Conservation (phyloP, 2,888 invertebrate genomes). For the Tetranychus truncatus region DNA sequence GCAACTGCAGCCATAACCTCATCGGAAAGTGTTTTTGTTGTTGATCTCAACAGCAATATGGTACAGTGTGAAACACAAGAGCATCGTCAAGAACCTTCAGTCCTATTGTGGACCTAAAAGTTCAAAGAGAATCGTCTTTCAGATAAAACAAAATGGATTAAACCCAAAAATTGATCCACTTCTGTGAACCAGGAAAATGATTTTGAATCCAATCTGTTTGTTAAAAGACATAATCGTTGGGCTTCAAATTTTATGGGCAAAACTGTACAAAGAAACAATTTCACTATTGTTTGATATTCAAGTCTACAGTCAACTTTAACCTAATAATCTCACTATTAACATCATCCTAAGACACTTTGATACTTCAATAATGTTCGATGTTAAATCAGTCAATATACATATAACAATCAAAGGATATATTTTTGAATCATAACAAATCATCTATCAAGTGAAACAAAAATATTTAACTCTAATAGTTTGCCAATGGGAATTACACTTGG, state of each 20-base stretch:
- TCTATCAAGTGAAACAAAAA: no score
- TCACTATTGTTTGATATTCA: no score
- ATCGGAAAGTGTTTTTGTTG: constrained; percentile 20
- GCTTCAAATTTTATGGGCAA: background rate
- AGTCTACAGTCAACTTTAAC: no score
- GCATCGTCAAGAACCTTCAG: constrained; percentile 19
- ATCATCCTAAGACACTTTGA: no score
- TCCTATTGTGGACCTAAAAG: constrained; percentile 20
- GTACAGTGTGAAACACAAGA: constrained; percentile 22
- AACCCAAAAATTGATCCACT: background rate
- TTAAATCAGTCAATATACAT: no score
- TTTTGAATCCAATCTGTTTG: constrained; percentile 3
- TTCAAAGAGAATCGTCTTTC: background rate
- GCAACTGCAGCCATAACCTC: constrained; percentile 19
- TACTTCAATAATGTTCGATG: no score
- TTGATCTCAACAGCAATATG: constrained; percentile 21
- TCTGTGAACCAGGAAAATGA: background rate
- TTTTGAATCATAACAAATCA: no score
- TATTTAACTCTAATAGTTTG: no score
- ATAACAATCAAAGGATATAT: no score
- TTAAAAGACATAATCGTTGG: background rate
- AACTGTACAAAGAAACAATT: no score
- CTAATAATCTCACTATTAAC: no score
- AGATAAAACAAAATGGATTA: background rate
- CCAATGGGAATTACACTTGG: no score